These are phyloP conservation scores for Siniperca scherzeri DNA, from an alignment of 2,797 vertebrate genomes.

Conservation along the genomic window DNA sequence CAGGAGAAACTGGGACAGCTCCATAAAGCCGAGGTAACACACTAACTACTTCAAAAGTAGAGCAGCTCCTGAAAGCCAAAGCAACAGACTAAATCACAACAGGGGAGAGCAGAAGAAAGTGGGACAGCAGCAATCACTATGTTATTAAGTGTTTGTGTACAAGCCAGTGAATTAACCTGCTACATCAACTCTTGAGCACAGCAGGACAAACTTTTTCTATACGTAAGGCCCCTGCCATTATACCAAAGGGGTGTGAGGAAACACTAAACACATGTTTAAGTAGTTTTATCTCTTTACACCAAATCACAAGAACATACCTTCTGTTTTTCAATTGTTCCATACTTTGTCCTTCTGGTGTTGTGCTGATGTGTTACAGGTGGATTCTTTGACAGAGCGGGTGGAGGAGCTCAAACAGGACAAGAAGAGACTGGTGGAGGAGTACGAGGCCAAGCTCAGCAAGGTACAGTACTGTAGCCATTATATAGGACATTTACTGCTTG, in stretches of 20 bases:
- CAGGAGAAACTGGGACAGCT: conserved; percentile 94
- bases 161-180: conserved; percentile 4
- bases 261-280: background rate
- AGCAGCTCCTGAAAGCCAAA: conserved; percentile 39
- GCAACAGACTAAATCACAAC: conserved; percentile 19
- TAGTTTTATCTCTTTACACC: background rate
- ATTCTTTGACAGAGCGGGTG: conserved; percentile 90
- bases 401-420: conserved; percentile 94
- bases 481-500: background rate
- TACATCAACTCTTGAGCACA: background rate
- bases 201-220: background rate
- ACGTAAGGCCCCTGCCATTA: background rate
- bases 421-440: conserved; percentile 95
- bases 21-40: conserved; percentile 86
- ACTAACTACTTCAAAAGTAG: conserved; percentile 28
- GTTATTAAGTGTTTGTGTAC: conserved; percentile 28
- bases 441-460: conserved; percentile 95
- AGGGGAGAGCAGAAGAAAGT: conserved; percentile 22
- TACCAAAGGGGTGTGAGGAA: background rate
- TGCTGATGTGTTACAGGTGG: conserved; percentile 81
- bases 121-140: conserved; percentile 27
- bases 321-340: background rate
- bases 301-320: too few relatives aligned
- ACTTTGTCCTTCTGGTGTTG: background rate
- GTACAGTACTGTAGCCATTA: conserved; percentile 39